Conservation (phyloP, 2,888 invertebrate genomes). For the Protophormia terraenovae region DNA sequence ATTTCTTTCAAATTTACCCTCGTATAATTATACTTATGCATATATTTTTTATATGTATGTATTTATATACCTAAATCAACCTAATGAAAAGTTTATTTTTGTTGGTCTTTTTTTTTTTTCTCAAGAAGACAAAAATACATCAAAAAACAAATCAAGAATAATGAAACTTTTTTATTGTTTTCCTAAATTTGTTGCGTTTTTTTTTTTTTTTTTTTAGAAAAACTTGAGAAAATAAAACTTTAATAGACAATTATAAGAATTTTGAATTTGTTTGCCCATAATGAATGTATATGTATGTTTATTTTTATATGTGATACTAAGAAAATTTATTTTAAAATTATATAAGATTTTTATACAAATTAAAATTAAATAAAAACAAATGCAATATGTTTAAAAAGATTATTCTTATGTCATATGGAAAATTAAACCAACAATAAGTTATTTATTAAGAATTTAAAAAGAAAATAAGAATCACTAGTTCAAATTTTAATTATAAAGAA, state of each 20-base stretch:
- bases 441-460: too few relatives aligned
- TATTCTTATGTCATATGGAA: too few relatives aligned
- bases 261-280: conserved; percentile 20
- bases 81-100: conserved; percentile 57
- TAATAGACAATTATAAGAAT: conserved; percentile 34
- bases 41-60: background rate
- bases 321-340: background rate
- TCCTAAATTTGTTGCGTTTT: conserved; percentile 31
- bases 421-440: too few relatives aligned
- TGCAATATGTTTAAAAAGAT: too few relatives aligned
- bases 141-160: conserved; percentile 66
- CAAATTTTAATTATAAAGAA: too few relatives aligned
- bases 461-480: too few relatives aligned
- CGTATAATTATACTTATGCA: background rate
- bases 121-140: conserved; percentile 31
- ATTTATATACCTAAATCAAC: conserved; percentile 51
- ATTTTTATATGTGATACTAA: background rate
- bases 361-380: too few relatives aligned
- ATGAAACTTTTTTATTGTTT: conserved; percentile 66
- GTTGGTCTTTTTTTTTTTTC: conserved; percentile 24
- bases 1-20: background rate
- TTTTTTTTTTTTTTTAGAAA: background rate
- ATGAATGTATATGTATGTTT: background rate
- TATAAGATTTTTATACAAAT: background rate
- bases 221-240: conserved; percentile 14